Conservation (phyloP, 1,140 invertebrate species). For the Heliconius himera region DNA sequence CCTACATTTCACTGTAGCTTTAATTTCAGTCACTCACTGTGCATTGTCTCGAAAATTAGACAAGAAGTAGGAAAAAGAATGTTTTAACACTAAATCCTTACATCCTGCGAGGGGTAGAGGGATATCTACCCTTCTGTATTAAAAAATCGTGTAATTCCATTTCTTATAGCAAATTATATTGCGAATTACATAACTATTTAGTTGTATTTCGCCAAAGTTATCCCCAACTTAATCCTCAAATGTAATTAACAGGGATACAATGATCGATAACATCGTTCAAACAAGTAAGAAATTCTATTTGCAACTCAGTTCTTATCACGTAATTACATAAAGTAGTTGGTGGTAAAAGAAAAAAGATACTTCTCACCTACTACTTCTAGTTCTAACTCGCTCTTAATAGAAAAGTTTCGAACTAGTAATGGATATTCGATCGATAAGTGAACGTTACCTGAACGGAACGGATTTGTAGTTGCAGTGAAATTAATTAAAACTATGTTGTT, state of each 20-base stretch:
- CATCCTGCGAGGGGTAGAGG: no score
- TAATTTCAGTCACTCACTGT: no score
- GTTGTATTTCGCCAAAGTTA: background rate
- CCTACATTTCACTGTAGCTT: no score
- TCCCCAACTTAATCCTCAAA: background rate
- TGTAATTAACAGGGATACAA: constrained; percentile 4
- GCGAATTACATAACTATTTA: background rate
- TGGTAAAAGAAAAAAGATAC: constrained; percentile 38
- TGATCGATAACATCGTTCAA: constrained; percentile 29
- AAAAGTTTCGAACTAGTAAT: constrained; percentile 49
- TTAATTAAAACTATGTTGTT: no score
- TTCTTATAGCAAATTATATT: no score
- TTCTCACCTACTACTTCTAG: constrained; percentile 36
- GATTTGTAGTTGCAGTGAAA: constrained; percentile 2
- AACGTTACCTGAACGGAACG: constrained; percentile 22
- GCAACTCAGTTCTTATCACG: constrained; percentile 33
- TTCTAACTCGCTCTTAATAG: constrained; percentile 53
- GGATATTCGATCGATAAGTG: constrained; percentile 40
- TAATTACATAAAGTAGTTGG: constrained; percentile 54
- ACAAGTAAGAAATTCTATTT: constrained; percentile 37
- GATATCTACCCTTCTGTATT: no score
- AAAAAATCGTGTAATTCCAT: no score
- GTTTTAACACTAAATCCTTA: no score
- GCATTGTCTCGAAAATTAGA: no score
- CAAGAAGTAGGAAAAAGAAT: no score